Evolutionary conservation across 1,140 invertebrate genomes (phyloP).

Genomic region (Helicoverpa zea): DNA sequence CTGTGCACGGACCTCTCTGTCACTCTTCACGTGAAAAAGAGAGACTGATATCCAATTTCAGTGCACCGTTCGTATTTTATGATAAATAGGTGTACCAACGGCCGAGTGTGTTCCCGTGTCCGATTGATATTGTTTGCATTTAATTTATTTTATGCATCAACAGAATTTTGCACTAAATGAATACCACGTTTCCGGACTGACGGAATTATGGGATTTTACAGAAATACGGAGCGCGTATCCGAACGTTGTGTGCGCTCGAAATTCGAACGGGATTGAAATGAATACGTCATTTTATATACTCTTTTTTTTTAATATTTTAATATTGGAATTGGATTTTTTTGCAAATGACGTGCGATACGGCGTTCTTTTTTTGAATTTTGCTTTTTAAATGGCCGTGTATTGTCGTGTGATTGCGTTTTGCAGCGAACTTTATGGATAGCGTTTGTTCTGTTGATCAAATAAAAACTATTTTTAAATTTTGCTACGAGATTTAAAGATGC

Average conservation of each 20-base stretch:
- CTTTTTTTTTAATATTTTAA: conserved; percentile 19
- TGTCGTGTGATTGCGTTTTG: not conserved
- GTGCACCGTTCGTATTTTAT: conserved; percentile 74
- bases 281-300: conserved; percentile 60
- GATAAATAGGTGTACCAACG: conserved; percentile 77
- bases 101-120: conserved; percentile 79
- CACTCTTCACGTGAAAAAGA: conserved; percentile 56
- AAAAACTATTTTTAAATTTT: not conserved
- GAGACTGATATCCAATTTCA: conserved; percentile 69
- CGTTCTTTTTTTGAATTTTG: conserved; percentile 12
- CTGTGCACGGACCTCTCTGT: conserved; percentile 55
- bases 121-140: conserved; percentile 81
- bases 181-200: conserved; percentile 64
- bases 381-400: conserved; percentile 33
- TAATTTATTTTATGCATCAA: conserved; percentile 78
- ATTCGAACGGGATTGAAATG: conserved; percentile 60
- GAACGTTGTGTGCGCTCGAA: conserved; percentile 26
- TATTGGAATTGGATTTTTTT: conserved; percentile 25
- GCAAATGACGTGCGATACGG: conserved; percentile 18
- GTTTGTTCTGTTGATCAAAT: not conserved
- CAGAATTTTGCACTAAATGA: conserved; percentile 71
- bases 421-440: not conserved
- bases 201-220: conserved; percentile 45
- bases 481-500: conserved; percentile 14
- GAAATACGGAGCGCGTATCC: conserved; percentile 26